phyloP scores from a whole-genome alignment of 1,140 invertebrate species.

The Dendrolimus kikuchii region DNA sequence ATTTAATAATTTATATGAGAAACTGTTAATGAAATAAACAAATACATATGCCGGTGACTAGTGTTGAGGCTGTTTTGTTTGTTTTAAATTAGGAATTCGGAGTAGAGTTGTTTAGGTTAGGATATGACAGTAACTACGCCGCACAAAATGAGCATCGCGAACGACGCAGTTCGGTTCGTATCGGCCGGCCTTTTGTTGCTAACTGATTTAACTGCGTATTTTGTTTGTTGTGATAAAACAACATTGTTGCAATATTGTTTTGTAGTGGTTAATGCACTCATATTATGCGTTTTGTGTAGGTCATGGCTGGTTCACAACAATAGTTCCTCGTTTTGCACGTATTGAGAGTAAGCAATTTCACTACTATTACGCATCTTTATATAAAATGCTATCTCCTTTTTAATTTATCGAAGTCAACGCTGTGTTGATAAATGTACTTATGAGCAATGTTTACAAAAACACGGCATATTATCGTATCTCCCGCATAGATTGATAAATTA shows the following conservation, averaged over 20 bases:
- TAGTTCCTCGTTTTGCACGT: too few relatives aligned
- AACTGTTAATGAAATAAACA: constrained; percentile 17
- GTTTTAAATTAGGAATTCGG: constrained; percentile 1
- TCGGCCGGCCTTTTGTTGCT: constrained; percentile 58
- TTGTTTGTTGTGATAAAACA: constrained; percentile 18
- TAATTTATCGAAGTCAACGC: too few relatives aligned
- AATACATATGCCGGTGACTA: constrained; percentile 13
- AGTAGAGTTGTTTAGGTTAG: constrained; percentile 40
- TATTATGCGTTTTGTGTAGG: constrained; percentile 2
- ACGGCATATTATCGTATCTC: too few relatives aligned
- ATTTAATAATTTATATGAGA: constrained; percentile 24
- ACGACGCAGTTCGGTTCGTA: constrained; percentile 49
- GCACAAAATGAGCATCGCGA: constrained; percentile 41
- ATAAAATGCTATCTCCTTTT: too few relatives aligned
- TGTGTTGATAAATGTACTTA: too few relatives aligned
- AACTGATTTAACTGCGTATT: constrained; percentile 53
- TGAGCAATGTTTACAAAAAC: too few relatives aligned
- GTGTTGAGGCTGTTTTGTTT: constrained; percentile 12
- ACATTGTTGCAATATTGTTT: constrained; percentile 17
- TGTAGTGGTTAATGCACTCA: not conserved
- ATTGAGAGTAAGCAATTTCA: too few relatives aligned
- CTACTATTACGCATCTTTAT: too few relatives aligned
- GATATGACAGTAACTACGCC: constrained; percentile 56
- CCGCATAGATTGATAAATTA: too few relatives aligned
- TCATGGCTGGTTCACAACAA: not conserved